phyloP scores from a whole-genome alignment of 2,797 vertebrate genomes.

The Cichlasoma orientale region DNA sequence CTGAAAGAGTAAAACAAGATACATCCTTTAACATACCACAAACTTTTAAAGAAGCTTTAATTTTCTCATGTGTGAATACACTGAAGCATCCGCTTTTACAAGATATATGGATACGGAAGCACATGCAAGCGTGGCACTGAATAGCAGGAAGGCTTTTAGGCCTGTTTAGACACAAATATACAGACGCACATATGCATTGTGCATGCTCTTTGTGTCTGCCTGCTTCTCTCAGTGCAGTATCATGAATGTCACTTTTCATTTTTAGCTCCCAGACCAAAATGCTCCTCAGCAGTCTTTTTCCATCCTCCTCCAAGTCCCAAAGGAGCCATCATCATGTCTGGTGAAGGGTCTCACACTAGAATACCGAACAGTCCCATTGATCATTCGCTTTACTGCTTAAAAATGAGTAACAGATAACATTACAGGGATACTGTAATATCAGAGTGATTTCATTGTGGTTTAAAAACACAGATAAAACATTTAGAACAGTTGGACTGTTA shows the following conservation, averaged over 20 bases:
- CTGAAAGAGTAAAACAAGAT: neutral
- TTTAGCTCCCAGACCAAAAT: conserved; percentile 45
- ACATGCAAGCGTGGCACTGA: neutral
- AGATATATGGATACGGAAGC: neutral
- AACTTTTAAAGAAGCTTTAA: neutral
- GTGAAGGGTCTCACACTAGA: conserved; percentile 56
- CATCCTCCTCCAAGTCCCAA: conserved; percentile 55
- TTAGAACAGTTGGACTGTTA: neutral
- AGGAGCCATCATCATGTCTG: conserved; percentile 66
- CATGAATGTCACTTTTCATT: conserved; percentile 51
- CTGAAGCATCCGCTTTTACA: neutral
- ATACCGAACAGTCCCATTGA: conserved; percentile 57
- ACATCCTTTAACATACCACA: neutral
- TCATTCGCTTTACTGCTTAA: conserved; percentile 46
- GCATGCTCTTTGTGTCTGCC: neutral
- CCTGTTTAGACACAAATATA: neutral
- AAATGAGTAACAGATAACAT: conserved; percentile 29
- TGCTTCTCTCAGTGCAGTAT: conserved; percentile 15
- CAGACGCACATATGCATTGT: conserved; percentile 1
- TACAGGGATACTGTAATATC: conserved; percentile 20
- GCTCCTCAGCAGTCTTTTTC: conserved; percentile 54
- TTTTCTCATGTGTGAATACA: neutral
- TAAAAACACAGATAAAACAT: neutral
- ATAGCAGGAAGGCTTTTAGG: neutral
- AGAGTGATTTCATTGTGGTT: neutral